Base-by-base conservation (phyloP, 2,888 invertebrate genomes). In the Abscondita cerata region DNA sequence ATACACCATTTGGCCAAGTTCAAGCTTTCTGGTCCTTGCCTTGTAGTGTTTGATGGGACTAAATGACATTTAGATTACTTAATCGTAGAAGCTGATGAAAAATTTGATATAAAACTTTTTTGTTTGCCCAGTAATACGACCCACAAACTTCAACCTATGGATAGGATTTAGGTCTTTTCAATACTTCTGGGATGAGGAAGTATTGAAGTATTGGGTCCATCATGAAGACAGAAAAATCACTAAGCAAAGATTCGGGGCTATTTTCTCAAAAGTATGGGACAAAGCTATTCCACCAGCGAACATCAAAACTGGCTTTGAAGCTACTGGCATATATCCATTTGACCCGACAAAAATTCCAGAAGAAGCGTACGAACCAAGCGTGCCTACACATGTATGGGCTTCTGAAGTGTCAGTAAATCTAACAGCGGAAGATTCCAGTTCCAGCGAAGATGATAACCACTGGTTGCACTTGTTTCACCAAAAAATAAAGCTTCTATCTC, bases 221-320 rank as follows among this genome's bases (percentile, higher is more conserved):
- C 31, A 31, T 31, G 6, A 31, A 6, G 31, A 31, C 9, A 31
- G 31, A 31, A 31, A 9, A 31, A 31, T 31, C 31, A 31, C 31
- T 9, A 31, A 31, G 9, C 31, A 31, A 9, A 31, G 31, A 31
- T 31, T 31, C 9, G 31, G 31, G 9, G 31, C 31, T 6, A 31
- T 31, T 31, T 31, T 31, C 31, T 31, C 6, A 31, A 31, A 9
- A 31, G 31, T 31, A 6, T 31, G 31, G 31, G 31, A 31, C 9
- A 31, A 31, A 31, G 62, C 66, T 59, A 62, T 62, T 55, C 69
- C 69, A 33, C 60, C 68, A 31, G 58, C 53, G 12, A 73, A 73
- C 52, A 71, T 72, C 19, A 63, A 59, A 38, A 56, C 59, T 66
- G 73, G 70, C 16, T 73, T 72, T 64, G 6, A 31, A 9, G 31